These are phyloP conservation scores for Puma concolor DNA, from an alignment of 2,113 vertebrate genomes.

Conservation along the genomic window DNA sequence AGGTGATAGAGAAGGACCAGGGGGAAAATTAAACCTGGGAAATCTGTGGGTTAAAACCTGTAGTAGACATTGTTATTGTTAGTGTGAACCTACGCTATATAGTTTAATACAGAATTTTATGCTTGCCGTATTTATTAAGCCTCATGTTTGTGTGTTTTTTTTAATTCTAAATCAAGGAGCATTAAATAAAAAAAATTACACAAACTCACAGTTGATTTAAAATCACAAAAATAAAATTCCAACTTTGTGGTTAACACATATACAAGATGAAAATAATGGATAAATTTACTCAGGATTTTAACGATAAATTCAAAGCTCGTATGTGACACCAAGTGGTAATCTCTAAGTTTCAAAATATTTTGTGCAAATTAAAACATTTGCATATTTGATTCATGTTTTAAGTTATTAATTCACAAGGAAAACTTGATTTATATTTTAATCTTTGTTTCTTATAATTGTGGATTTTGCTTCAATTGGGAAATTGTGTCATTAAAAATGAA, in stretches of 20 bases:
- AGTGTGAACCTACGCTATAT: neutral
- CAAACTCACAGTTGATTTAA: slow-evolving; percentile 18
- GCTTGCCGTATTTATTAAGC: neutral
- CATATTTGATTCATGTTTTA: neutral
- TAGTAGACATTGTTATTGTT: neutral
- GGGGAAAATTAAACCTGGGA: neutral
- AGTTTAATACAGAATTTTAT: neutral
- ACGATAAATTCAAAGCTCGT: neutral
- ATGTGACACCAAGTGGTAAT: neutral
- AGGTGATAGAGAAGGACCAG: neutral
- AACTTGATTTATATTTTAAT: neutral
- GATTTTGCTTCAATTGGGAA: slow-evolving; percentile 19
- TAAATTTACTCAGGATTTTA: neutral
- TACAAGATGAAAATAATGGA: neutral
- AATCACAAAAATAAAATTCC: neutral
- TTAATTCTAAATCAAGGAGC: neutral
- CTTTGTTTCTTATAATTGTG: neutral
- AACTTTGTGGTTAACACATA: neutral
- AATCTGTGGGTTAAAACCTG: neutral
- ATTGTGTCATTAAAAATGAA: slow-evolving; percentile 2
- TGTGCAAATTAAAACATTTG: neutral
- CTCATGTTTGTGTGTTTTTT: neutral
- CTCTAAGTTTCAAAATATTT: neutral
- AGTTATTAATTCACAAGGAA: neutral
- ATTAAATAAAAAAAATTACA: neutral